Evolutionary conservation across 2,888 invertebrate species (phyloP), one percentile per base, ranked within the genome.

Genomic region (Frankliniella fusca): DNA sequence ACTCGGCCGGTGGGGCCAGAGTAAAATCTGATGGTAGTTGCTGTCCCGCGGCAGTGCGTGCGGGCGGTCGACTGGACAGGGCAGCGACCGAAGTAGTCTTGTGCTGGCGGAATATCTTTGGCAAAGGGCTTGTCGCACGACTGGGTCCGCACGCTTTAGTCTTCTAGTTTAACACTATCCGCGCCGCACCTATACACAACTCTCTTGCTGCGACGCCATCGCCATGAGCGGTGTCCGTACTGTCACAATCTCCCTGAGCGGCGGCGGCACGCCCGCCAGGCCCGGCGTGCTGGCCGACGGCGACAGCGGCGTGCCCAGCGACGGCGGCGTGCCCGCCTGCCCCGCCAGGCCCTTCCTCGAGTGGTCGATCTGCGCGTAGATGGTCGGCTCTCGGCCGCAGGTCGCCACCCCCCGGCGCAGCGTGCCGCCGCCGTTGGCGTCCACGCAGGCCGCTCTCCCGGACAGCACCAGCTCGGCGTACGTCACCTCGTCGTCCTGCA

Each of bases 301-400:
- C 84, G 81, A 84, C 86, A 89, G 83, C 84, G 81, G 84, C 86
- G 85, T 70, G 85, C 84, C 38, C 79, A 28, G 85, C 50, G 82
- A 84, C 81, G 48, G 81, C 81, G 48, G 82, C 54, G 79, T 84
- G 82, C 82, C 83, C 15, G 76, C 81, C 61, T 88, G 86, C 80
- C 88, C 83, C 20, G 65, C 80, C 61, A 88, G 86, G 80, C 88
- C 70, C 70, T 76, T 89, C 85, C 91, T 90, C 85, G 90, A 91
- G 87, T 93, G 93, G 88, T 93, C 93, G 88, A 93, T 93, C 89
- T 93, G 93, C 83, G 93, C 93, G 88, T 93, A 93, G 87, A 93
- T 92, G 86, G 93, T 93, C 82, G 93, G 91, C 86, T 93, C 93
- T 85, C 70, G 70, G 23, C 70, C 70, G 23, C 23, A 9, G 70